Base-by-base conservation (phyloP, 2,888 invertebrate genomes). In the Conchocele bisecta region DNA sequence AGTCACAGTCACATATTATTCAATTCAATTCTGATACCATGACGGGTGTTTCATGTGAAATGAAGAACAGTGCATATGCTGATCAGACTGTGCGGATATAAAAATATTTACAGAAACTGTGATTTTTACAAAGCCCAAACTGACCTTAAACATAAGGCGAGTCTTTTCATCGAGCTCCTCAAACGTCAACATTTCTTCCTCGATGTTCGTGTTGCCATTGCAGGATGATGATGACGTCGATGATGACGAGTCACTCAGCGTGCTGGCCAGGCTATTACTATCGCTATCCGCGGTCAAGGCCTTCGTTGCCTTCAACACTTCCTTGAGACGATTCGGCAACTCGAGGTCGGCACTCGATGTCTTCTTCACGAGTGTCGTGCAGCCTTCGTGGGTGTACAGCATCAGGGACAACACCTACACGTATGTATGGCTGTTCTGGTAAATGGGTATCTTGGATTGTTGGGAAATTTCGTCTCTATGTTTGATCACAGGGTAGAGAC, bases 391-490 rank as follows among this genome's bases (percentile, higher is more conserved):
- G 1, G 88, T 89, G 75, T 89, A 89, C 58, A 89, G 74, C 87
- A 88, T 89, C 68, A 90, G 81, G 7, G 90, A 88, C 13, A 90
- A 73, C 3, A 89, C 86, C 90, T 90, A 65, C 17, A 63, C 48
- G 24, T 3, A 53, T 7, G 5, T 20, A 13, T 20, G 13, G 24
- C 20, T 22, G 11, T 48, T 11, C 7, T 50, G 11, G 22, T 50
- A 7, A 24, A 24, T 50, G 28, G n/a, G 11, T 13, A 24, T 50
- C 15, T 50, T 24, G 15, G n/a, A 50, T 50, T 50, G 9, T 13
- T n/a, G n/a, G 28, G 9, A n/a, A 50, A 17, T 26, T 22, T 50
- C 17, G 51, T 11, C 11, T 17, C 28, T 17, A 11, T 11, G 37
- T 35, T 35, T 35, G 37, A n/a, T 35, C n/a, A 35, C 37, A 11